These are phyloP conservation scores for Dendrolimus punctatus DNA, from an alignment of 1,140 invertebrate species.

Conservation along the genomic window DNA sequence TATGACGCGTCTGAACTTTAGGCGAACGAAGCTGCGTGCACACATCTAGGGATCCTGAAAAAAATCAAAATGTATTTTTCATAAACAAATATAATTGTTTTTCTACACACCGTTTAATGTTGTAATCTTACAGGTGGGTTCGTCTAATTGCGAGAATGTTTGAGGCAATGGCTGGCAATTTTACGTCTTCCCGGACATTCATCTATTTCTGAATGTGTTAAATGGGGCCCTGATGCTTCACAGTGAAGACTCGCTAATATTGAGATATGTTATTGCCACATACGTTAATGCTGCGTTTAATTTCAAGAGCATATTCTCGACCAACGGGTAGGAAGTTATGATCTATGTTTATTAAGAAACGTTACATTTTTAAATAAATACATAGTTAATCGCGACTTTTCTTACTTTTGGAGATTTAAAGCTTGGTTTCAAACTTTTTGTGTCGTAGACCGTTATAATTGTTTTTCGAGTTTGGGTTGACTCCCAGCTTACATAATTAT, in stretches of 20 bases:
- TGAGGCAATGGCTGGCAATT: conserved; percentile 98
- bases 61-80: conserved; percentile 2
- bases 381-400: no score
- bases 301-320: conserved; percentile 99
- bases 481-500: no score
- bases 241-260: conserved; percentile 95
- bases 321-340: conserved; percentile 83
- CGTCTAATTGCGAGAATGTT: conserved; percentile 97
- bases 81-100: background rate
- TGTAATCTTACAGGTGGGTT: conserved; percentile 80
- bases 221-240: conserved; percentile 98
- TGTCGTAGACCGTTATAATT: no score
- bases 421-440: no score
- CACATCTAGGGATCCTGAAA: no score
- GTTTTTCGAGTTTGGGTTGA: no score
- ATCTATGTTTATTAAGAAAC: background rate
- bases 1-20: no score
- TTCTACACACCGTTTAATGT: conserved; percentile 1
- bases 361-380: background rate
- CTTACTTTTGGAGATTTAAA: no score
- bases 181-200: conserved; percentile 98
- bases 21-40: no score
- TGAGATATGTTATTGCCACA: conserved; percentile 96
- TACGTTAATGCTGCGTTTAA: conserved; percentile 98
- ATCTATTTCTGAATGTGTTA: conserved; percentile 97